Evolutionary conservation across 30 jellyfish, hydroid and myxozoan species (phyloP).

Genomic region (Calvadosia cruxmelitensis): DNA sequence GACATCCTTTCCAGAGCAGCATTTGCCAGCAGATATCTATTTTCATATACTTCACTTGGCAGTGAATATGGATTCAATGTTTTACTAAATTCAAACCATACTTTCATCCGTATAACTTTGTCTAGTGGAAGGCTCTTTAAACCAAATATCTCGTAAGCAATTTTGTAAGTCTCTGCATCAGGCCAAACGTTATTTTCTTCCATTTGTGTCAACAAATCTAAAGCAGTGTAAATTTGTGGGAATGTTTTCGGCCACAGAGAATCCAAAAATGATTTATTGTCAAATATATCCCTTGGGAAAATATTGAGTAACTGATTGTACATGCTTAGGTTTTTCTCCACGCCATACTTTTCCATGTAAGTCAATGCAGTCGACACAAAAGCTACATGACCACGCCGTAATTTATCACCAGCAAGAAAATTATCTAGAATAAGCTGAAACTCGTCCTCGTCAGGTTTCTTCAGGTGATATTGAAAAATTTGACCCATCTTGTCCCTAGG

Average conservation of each 20-base stretch:
- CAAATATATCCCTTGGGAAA: conserved; percentile 64
- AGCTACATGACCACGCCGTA: conserved; percentile 57
- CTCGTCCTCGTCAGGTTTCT: conserved; percentile 41
- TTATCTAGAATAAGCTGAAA: conserved; percentile 36
- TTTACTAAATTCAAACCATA: conserved; percentile 62
- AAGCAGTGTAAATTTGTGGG: conserved; percentile 80
- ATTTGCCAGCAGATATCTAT: conserved; percentile 39
- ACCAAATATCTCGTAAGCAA: conserved; percentile 61
- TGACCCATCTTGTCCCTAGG: background rate
- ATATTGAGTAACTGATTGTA: conserved; percentile 70
- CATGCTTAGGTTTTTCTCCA: conserved; percentile 55
- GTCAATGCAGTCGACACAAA: conserved; percentile 65
- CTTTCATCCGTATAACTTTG: conserved; percentile 54
- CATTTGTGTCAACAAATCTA: conserved; percentile 80
- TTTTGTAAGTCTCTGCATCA: conserved; percentile 53
- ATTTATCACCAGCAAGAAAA: conserved; percentile 39
- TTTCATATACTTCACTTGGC: conserved; percentile 72
- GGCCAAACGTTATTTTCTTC: conserved; percentile 82
- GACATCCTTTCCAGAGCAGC: conserved; percentile 65
- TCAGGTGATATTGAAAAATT: background rate
- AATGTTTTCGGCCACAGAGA: conserved; percentile 88
- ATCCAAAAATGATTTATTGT: conserved; percentile 55
- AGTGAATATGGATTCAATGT: conserved; percentile 62
- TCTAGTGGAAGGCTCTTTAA: conserved; percentile 70
- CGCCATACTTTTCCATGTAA: conserved; percentile 57